Conservation (phyloP, 2,888 invertebrate genomes). For the Lycocerus yunnanus region DNA sequence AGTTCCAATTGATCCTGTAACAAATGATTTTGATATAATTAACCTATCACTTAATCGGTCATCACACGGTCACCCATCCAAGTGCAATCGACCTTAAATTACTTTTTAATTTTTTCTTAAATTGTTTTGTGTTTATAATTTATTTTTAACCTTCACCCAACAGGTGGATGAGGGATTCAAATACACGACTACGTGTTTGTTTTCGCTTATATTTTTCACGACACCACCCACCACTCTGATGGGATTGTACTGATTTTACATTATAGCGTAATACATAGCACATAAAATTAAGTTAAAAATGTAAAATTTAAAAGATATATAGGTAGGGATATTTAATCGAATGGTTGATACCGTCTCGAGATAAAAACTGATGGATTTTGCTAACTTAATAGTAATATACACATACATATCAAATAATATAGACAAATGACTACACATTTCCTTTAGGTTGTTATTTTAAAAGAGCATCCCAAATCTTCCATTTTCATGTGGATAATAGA, state of each 20-base stretch:
- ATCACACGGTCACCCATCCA: too few species aligned
- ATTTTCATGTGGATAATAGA: constrained; percentile 46
- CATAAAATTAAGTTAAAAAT: background rate
- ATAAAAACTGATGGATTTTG: constrained; percentile 30
- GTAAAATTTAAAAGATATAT: background rate
- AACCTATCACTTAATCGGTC: too few species aligned
- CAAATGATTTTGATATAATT: too few species aligned
- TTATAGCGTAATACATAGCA: too few species aligned
- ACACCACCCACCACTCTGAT: too few species aligned
- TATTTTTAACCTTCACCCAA: background rate
- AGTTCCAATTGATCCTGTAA: constrained; percentile 28
- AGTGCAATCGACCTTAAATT: too few species aligned
- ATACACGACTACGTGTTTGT: background rate
- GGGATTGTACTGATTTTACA: background rate
- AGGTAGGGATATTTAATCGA: background rate
- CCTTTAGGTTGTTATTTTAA: constrained; percentile 47
- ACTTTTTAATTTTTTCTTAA: too few species aligned
- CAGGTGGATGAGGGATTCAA: background rate
- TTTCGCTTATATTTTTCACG: too few species aligned
- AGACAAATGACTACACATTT: constrained; percentile 48
- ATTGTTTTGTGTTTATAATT: too few species aligned
- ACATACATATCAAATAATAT: constrained; percentile 43
- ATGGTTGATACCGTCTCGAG: background rate
- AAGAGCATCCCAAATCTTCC: constrained; percentile 41
- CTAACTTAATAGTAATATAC: constrained; percentile 35